Evolutionary conservation across 2,888 invertebrate genomes (phyloP).

Genomic region (Synergus japonicus): DNA sequence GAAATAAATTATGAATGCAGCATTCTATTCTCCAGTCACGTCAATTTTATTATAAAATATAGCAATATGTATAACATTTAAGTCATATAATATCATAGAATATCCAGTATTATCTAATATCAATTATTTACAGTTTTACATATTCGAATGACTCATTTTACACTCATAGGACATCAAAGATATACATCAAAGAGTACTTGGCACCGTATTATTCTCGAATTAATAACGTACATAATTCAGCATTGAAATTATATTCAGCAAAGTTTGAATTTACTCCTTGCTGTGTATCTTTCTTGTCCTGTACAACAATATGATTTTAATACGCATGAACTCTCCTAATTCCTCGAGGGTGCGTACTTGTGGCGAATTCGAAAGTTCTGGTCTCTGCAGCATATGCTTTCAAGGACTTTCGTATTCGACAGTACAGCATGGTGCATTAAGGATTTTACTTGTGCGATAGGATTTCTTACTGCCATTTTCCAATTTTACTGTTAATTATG

Average conservation of each 20-base stretch:
- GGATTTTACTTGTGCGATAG: neutral
- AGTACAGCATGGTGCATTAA: conserved; percentile 16
- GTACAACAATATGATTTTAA: conserved; percentile 13
- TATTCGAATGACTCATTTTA: conserved; percentile 25
- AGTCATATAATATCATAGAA: conserved; percentile 55
- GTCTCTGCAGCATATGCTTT: neutral
- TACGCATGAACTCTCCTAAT: conserved; percentile 7
- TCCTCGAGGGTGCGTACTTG: neutral
- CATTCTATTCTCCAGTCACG: neutral
- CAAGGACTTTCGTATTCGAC: neutral
- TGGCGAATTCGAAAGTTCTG: neutral
- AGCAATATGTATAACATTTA: conserved; percentile 69
- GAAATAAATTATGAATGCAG: neutral
- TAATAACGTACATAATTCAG: neutral
- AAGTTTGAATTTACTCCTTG: conserved; percentile 18
- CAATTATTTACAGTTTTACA: conserved; percentile 33
- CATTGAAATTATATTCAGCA: neutral
- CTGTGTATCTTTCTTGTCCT: conserved; percentile 2
- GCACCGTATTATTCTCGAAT: neutral
- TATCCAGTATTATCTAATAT: conserved; percentile 53
- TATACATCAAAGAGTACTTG: conserved; percentile 2
- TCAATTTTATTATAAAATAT: conserved; percentile 71
- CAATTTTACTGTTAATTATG: too few relatives aligned
- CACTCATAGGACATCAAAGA: conserved; percentile 14
- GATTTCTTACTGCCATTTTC: neutral